Base-by-base conservation (phyloP, 2,113 vertebrate species). In the Ranitomeya imitator region DNA sequence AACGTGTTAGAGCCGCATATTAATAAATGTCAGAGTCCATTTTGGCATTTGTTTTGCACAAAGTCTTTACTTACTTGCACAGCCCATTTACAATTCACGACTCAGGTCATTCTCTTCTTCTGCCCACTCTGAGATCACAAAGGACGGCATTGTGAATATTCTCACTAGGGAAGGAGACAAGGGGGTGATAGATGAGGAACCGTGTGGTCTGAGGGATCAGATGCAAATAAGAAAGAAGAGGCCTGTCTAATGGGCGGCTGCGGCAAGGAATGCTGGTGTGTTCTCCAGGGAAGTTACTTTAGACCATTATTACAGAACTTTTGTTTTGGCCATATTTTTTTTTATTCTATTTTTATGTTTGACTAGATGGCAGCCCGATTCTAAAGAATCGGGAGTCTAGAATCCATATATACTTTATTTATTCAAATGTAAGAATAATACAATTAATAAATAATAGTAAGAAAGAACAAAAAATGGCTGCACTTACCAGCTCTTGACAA, bases 141-240 rank as follows among this genome's bases (percentile, higher is more conserved):
- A 87, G 86, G 79, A 59, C 3, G 37, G 86, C 79, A 87, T 87
- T 87, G 86, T 87, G 78, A 81, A 73, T 82, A 71, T 57, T 77
- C 69, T 52, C 63, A 65, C 26, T 37, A 61, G 11, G 23, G 55
- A 87, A 54, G 86, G 63, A 45, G 69, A 16, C 26, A 26, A 73
- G 54, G 73, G 74, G 54, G n/a, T 85, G 84, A 76, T 54, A 74
- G 26, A 76, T 45, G 71, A 78, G 85, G 85, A 79, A 74, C 60
- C 69, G 19, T 19, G 69, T 69, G 51, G 60, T 59, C 61, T 69
- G 26, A 82, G 54, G 86, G 55, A 87, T 60, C 52, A 82, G 81
- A 79, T 86, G 85, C 74, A 69, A 83, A 83, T 90, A 73, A 18
- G 23, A 31, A 57, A 59, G 18, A 51, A 82, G 79, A 80, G 14